Evolutionary conservation across 2,113 vertebrate genomes (phyloP), one percentile per base, ranked within the genome.

Genomic region (Dicentrarchus labrax): DNA sequence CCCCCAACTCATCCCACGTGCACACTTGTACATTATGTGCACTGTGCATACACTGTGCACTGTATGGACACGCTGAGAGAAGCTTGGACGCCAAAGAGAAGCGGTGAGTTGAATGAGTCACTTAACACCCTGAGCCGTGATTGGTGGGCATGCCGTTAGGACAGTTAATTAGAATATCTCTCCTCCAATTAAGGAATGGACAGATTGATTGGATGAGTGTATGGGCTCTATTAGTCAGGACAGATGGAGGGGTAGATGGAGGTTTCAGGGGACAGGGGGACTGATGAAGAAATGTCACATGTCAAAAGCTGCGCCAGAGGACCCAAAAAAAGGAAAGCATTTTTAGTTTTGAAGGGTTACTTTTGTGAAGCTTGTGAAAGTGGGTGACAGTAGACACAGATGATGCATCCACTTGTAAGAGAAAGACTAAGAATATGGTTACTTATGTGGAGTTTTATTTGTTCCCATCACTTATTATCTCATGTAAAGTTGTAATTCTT

Each of bases 111-210:
- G 61, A 68, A 78, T 24, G 21, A 66, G 22, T 47, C 21, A 53
- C 21, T 22, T 24, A 39, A 48, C 50, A 50, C 11, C 9, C 61
- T 6, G 43, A 38, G 53, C 48, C 9, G 53, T 76, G 80, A 85
- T 69, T 86, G 71, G 86, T 72, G 39, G 38, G 22, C 54, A 22
- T 13, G 24, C 51, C 30, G 19, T 65, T 11, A 36, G 70, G 56
- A 68, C 19, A 65, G 19, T 38, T 83, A 86, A 86, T 87, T 84
- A 70, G 47, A 74, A 73, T 36, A 62, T 89, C 62, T 82, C 64
- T 77, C 24, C 30, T 43, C 60, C 17, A 56, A 73, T 84, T 76
- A 82, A 19, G 45, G 75, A 39, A 51, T 0, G 12, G 82, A 68
- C 71, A 64, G 77, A 43, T 50, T 71, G 59, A 80, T 36, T 73